These are phyloP conservation scores for Coendou prehensilis DNA, from an alignment of 2,797 vertebrate genomes.

Conservation along the genomic window DNA sequence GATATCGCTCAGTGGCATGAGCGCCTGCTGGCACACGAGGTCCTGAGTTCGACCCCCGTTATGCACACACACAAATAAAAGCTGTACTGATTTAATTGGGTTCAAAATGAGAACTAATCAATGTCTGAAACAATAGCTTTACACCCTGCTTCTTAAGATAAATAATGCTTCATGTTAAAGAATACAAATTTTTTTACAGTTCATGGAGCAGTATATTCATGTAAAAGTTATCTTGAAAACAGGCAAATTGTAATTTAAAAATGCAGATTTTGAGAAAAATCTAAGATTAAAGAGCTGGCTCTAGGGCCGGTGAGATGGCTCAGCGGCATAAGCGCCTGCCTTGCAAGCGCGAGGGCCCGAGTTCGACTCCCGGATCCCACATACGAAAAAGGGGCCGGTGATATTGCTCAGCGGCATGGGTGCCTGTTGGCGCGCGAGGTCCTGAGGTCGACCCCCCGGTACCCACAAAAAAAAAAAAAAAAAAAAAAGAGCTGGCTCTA, in stretches of 20 bases:
- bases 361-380: no score
- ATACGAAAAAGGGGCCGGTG: no score
- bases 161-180: not conserved
- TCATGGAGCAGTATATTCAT: not conserved
- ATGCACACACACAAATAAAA: not conserved
- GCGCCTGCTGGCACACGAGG: no score
- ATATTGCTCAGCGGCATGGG: no score
- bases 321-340: no score
- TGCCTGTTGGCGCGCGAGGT: no score
- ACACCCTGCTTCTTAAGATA: not conserved
- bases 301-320: no score
- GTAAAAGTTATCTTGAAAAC: conserved; percentile 3
- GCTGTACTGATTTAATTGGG: not conserved
- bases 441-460: no score
- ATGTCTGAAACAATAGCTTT: not conserved
- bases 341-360: no score
- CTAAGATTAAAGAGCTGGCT: not conserved
- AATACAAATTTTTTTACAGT: not conserved
- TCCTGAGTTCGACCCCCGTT: no score
- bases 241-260: conserved; percentile 11
- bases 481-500: not conserved
- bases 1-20: no score
- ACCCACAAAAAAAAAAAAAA: no score
- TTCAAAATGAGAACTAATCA: conserved; percentile 40
- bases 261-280: conserved; percentile 30